A percentile compares a stretch with the other conserved stretches of the same genome.
These are phyloP conservation scores for Tapirus terrestris DNA, from an alignment of 2,113 vertebrate genomes.

Conservation along the genomic window DNA sequence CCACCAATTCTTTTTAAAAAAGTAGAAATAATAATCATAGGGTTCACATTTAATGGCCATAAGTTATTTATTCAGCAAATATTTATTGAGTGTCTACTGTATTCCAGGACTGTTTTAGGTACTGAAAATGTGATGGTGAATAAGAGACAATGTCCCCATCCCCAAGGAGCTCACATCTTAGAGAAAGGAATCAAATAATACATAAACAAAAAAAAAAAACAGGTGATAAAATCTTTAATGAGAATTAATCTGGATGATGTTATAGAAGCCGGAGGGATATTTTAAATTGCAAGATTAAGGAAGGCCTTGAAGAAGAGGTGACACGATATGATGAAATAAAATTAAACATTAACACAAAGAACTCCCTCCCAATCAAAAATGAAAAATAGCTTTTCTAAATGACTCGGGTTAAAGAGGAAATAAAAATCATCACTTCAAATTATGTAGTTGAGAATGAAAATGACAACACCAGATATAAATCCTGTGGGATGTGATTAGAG, in stretches of 20 bases:
- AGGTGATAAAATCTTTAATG: background rate
- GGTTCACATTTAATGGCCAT: background rate
- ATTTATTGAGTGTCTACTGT: background rate
- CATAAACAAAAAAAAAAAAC: background rate
- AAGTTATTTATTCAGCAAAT: slow-evolving; percentile 35
- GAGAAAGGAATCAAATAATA: background rate
- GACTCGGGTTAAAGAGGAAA: background rate
- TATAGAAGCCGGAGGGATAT: background rate
- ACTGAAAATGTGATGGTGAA: background rate
- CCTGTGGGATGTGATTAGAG: background rate
- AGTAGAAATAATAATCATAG: background rate
- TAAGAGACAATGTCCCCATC: background rate
- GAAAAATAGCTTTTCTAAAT: background rate
- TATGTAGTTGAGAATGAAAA: background rate
- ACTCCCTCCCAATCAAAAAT: background rate
- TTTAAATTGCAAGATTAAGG: background rate
- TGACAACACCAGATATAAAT: background rate
- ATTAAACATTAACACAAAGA: background rate
- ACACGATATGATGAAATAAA: background rate
- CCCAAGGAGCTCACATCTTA: background rate
- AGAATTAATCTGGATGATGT: background rate
- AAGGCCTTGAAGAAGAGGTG: background rate
- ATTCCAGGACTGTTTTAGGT: background rate
- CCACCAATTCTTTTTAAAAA: background rate
- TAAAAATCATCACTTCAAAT: background rate